phyloP scores from a whole-genome alignment of 2,113 vertebrate genomes.

The Myiagra hebetior region DNA sequence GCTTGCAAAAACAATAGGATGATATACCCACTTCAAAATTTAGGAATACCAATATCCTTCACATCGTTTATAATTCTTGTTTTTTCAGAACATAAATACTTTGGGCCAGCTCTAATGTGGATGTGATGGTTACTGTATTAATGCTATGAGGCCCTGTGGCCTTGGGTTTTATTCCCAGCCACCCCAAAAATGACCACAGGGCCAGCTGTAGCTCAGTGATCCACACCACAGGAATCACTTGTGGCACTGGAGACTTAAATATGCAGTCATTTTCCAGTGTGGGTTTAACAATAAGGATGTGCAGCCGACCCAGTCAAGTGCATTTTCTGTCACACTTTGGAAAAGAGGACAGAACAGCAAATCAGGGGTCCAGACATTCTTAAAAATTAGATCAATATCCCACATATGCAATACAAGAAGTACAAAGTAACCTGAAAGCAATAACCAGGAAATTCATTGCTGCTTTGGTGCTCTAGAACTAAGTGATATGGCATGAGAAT shows the following conservation, averaged over 20 bases:
- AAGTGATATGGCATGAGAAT: neutral
- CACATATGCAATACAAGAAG: neutral
- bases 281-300: neutral
- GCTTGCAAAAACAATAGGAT: neutral
- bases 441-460: neutral
- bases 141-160: neutral
- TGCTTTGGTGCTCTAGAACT: neutral
- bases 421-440: neutral
- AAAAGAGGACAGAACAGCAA: neutral
- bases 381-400: neutral
- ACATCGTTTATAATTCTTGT: neutral
- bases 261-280: neutral
- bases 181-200: neutral
- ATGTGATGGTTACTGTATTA: neutral
- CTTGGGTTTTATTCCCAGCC: neutral
- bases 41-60: neutral
- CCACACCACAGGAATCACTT: neutral
- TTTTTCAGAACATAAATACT: neutral
- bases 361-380: neutral
- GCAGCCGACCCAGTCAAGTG: neutral
- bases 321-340: rapidly evolving
- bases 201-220: neutral
- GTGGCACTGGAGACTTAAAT: neutral
- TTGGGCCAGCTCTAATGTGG: neutral
- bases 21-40: neutral